Evolutionary conservation across 2,888 invertebrate genomes (phyloP), one percentile per base, ranked within the genome.

Genomic region (Harmothoe impar): DNA sequence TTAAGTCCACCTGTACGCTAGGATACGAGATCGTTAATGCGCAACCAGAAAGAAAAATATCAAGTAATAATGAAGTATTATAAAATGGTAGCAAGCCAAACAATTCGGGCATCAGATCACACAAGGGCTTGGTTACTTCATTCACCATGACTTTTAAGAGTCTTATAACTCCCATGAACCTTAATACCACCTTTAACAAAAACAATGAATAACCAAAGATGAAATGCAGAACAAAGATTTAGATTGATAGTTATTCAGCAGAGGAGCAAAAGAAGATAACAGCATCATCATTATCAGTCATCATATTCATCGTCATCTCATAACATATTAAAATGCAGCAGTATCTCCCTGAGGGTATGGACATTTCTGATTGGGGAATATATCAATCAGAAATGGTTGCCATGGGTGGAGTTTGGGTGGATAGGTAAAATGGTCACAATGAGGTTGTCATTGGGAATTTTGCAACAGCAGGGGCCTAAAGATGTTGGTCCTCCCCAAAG

Each of bases 21-120:
- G 3, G 3, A 43, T 43, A 10, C 43, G 10, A 43, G 3, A 7
- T 43, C 43, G 43, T 43, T 43, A 43, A 43, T 43, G 10, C 43
- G 43, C 43, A 43, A 43, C 43, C 3, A 43, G 43, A 43, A 62
- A 62, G 62, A 3, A 20, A 29, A 31, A 77, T 68, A n/a, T 77
- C 25, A 5, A 77, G 25, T 77, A 29, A 29, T 20, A 62, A 5
- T 5, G 15, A 62, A 35, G 35, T n/a, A 81, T 35, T 81, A 81
- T 43, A 43, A 81, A 81, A 0, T 81, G 33, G 43, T n/a, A 81
- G 43, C 81, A 81, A 35, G 43, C 43, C 17, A 81, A 81, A 43
- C 20, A 81, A 81, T 5, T 29, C 17, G 77, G 31, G 77, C 77
- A 29, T 31, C 1, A 0, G 25, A 77, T 25, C 77, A 77, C 77